Base-by-base conservation (phyloP, 2,797 vertebrate genomes). In the Chaetophractus vellerosus region DNA sequence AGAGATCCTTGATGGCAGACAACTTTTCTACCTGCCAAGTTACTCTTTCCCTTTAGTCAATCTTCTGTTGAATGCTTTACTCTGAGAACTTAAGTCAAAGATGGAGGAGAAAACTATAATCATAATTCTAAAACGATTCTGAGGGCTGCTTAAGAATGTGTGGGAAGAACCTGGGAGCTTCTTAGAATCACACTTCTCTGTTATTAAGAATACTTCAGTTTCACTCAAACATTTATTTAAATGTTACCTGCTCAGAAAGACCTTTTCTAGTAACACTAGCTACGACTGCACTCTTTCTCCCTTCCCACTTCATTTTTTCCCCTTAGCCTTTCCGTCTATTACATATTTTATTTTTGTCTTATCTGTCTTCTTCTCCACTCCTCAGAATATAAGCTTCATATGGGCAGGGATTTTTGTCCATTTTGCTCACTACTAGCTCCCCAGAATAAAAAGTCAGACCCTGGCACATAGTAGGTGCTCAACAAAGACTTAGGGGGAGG, bases 121-220 rank as follows among this genome's bases (percentile, higher is more conserved):
- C 52, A 69, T 64, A 93, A 89, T 86, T 90, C 33, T 74, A 71
- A 80, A 71, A 80, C 41, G 61, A 89, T 52, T 64, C 33, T 71
- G n/a, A 74, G n/a, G 23, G 36, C 10, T 88, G 6, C 63, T 78
- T 87, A 90, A 92, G 26, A 61, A 82, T 23, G 7, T 50, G 10
- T 88, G 10, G 12, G 55, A 81, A 85, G 28, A 84, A 69, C 0
- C 15, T 23, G 1, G 63, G 84, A 59, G 0, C 83, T 79, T 92
- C 33, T 75, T 71, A 93, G 61, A 52, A 16, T 90, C 26, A 87
- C 48, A 83, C 21, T 68, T 41, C 18, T 61, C 21, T 72, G 33
- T 18, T 84, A 10, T 23, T 48, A 66, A 72, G 81, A 84, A 61
- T 61, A 64, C 68, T 52, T 64, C 45, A 26, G 4, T 28, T 72